Percentiles rank a stretch among this genome's conserved stretches.
Conservation (phyloP, 2,888 invertebrate genomes). For the Cynaeus angustus region DNA sequence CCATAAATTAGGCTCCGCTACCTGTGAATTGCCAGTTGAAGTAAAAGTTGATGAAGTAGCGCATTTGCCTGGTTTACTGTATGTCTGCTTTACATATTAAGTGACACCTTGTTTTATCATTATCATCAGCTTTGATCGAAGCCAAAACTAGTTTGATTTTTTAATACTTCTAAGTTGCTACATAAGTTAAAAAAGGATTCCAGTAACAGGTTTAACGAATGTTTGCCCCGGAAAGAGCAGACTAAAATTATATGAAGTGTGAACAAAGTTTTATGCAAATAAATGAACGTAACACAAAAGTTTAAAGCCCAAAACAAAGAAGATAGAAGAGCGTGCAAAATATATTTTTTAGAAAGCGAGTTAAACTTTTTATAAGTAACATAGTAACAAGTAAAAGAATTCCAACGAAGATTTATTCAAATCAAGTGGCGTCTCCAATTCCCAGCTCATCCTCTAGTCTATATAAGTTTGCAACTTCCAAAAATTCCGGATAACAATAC, state of each 20-base stretch:
- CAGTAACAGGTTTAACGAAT: constrained; percentile 32
- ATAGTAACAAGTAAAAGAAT: constrained; percentile 48
- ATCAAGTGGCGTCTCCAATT: constrained; percentile 48
- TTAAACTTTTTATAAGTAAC: constrained; percentile 49
- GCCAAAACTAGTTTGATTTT: too few relatives aligned
- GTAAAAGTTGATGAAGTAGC: constrained; percentile 11
- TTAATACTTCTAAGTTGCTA: too few relatives aligned
- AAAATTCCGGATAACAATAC: constrained; percentile 57
- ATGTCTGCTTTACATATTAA: background rate
- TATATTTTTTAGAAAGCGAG: constrained; percentile 51
- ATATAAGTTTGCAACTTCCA: constrained; percentile 50
- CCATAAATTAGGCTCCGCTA: constrained; percentile 24
- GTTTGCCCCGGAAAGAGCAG: constrained; percentile 38
- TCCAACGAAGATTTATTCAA: constrained; percentile 53
- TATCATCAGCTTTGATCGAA: too few relatives aligned
- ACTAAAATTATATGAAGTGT: constrained; percentile 43
- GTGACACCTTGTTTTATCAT: background rate
- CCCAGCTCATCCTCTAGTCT: constrained; percentile 48
- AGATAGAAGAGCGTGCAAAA: constrained; percentile 51
- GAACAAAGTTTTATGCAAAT: constrained; percentile 58
- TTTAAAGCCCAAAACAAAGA: constrained; percentile 56
- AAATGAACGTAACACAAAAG: constrained; percentile 59
- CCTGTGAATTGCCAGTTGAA: constrained; percentile 18
- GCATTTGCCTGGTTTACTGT: background rate
- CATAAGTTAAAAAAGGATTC: background rate